These are phyloP conservation scores for Drosophila paulistorum DNA, from an alignment of 1,140 invertebrate species.

Conservation along the genomic window DNA sequence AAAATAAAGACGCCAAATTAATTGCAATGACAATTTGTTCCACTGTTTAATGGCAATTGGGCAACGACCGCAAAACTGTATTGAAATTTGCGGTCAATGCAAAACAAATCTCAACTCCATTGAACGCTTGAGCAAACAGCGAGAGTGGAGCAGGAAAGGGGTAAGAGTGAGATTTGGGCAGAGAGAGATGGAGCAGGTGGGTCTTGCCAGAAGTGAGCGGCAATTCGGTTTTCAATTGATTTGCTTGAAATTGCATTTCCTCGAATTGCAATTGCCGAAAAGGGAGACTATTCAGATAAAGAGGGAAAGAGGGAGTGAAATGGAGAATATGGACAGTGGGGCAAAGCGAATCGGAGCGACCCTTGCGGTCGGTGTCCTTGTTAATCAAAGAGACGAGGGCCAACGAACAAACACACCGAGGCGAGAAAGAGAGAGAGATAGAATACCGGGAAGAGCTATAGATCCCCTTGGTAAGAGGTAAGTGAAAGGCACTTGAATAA, in stretches of 20 bases:
- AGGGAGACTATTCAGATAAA: conserved; percentile 26
- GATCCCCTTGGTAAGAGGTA: conserved; percentile 20
- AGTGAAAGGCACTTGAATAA: conserved; percentile 60
- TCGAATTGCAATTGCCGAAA: conserved; percentile 62
- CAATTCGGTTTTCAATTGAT: conserved; percentile 81
- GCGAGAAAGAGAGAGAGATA: conserved; percentile 16
- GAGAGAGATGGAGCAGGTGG: background rate
- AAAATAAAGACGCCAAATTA: background rate
- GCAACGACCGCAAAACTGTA: conserved; percentile 72
- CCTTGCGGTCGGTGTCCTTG: conserved; percentile 35
- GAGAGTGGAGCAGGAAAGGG: conserved; percentile 2
- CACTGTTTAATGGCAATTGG: conserved; percentile 65
- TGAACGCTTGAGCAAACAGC: conserved; percentile 54
- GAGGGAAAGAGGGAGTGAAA: background rate
- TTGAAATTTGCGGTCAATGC: conserved; percentile 81
- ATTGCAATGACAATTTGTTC: background rate
- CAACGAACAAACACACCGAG: conserved; percentile 23
- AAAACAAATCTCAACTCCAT: conserved; percentile 75
- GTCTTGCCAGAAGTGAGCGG: conserved; percentile 47
- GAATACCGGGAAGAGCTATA: background rate
- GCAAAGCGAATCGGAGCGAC: background rate
- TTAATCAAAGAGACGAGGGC: conserved; percentile 46
- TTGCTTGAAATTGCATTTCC: conserved; percentile 76
- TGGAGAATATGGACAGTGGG: background rate
- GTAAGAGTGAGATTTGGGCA: background rate